A percentile compares a stretch with the other conserved stretches of the same genome.
These are phyloP conservation scores for Exaiptasia diaphana DNA, from an alignment of 64 coral and sea anemone species.

Conservation along the genomic window DNA sequence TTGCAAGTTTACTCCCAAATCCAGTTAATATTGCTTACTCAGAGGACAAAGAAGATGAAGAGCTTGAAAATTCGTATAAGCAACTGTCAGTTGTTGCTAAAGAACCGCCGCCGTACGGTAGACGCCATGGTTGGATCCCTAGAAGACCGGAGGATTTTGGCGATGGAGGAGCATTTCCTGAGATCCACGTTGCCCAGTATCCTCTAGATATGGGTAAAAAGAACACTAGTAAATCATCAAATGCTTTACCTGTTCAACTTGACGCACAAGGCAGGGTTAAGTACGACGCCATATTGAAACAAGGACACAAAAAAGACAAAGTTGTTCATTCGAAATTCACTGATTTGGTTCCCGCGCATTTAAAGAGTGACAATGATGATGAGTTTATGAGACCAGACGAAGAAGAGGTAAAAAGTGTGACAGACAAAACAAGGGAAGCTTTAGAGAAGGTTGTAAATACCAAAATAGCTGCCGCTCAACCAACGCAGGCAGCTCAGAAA, in stretches of 20 bases:
- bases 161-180: conserved; percentile 99
- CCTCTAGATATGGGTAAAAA: conserved; percentile 88
- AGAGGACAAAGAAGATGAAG: conserved; percentile 69
- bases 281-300: conserved; percentile 95
- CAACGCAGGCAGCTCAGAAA: conserved; percentile 78
- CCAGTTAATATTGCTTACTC: conserved; percentile 62
- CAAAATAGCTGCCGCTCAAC: conserved; percentile 91
- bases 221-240: conserved; percentile 69
- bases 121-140: conserved; percentile 84
- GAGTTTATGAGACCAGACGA: conserved; percentile 19
- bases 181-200: conserved; percentile 99
- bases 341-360: conserved; percentile 57
- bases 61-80: conserved; percentile 78
- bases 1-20: conserved; percentile 64
- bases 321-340: conserved; percentile 70
- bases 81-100: conserved; percentile 56
- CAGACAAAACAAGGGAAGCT: conserved; percentile 88
- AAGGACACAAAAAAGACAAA: conserved; percentile 86
- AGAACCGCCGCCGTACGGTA: conserved; percentile 93
- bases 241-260: conserved; percentile 75
- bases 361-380: conserved; percentile 41
- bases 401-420: conserved; percentile 62
- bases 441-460: conserved; percentile 92
- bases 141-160: conserved; percentile 97
- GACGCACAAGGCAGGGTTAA: conserved; percentile 93